Percentiles rank a stretch among this genome's conserved stretches.
Conservation (phyloP, 1,140 invertebrate species). For the Caenorhabditis latens region DNA sequence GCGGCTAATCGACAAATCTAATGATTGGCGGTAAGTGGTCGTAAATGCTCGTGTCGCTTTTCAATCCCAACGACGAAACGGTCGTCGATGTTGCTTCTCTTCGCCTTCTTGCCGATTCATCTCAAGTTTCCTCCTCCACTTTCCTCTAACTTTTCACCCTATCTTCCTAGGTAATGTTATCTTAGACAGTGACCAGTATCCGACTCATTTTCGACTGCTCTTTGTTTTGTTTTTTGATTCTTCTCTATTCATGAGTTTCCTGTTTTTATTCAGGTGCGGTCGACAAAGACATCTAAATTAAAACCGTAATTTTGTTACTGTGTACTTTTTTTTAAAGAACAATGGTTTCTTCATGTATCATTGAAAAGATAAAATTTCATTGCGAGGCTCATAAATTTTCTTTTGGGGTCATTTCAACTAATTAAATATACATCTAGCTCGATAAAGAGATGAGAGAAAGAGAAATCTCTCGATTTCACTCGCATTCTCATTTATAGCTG, state of each 20-base stretch:
- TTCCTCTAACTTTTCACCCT: constrained; percentile 33
- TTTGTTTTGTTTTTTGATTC: neutral
- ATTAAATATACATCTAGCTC: no score
- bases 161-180: constrained; percentile 30
- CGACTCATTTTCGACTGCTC: neutral
- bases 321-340: no score
- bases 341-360: no score
- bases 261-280: no score
- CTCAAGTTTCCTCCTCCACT: constrained; percentile 23
- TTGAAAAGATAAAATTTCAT: no score
- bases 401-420: no score
- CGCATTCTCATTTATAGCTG: neutral
- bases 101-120: neutral
- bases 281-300: no score
- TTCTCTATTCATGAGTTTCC: no score
- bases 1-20: constrained; percentile 42
- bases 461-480: neutral
- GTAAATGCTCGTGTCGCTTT: constrained; percentile 49
- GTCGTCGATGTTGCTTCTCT: constrained; percentile 7
- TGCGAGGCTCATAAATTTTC: no score
- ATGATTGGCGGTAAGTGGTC: constrained; percentile 46
- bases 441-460: no score
- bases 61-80: constrained; percentile 33
- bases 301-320: no score
- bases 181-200: constrained; percentile 28